Percentiles rank a stretch among this genome's conserved stretches.
phyloP scores from a whole-genome alignment of 2,797 vertebrate species.

The Onychomys arenicola region DNA sequence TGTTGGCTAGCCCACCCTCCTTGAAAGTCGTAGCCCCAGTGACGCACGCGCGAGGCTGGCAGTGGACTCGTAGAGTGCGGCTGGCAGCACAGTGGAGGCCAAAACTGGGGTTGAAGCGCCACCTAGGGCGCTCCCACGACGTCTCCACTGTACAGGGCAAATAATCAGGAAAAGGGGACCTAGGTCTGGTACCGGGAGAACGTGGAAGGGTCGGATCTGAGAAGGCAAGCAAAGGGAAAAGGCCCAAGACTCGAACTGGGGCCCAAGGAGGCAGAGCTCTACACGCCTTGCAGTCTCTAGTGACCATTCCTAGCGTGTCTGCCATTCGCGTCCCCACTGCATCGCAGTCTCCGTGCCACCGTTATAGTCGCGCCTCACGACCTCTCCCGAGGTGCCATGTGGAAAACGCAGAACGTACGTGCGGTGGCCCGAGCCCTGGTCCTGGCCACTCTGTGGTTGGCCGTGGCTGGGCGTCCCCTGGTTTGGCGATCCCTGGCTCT shows the following conservation, averaged over 20 bases:
- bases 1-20: neutral
- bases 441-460: constrained; percentile 80
- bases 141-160: neutral
- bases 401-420: neutral
- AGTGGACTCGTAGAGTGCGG: too few species aligned
- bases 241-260: neutral
- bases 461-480: constrained; percentile 77
- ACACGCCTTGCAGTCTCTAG: neutral
- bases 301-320: neutral
- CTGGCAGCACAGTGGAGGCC: neutral
- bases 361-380: neutral
- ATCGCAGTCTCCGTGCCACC: neutral
- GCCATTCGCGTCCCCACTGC: neutral
- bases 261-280: neutral
- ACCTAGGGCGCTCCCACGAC: constrained; percentile 79
- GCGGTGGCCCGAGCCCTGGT: constrained; percentile 66
- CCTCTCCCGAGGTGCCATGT: constrained; percentile 52
- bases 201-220: neutral
- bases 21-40: neutral
- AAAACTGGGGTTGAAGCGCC: constrained; percentile 71
- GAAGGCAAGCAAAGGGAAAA: neutral
- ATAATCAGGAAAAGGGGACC: neutral
- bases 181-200: neutral
- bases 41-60: neutral
- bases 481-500: constrained; percentile 86